Base-by-base conservation (phyloP, 2,113 vertebrate species). In the Zosterops japonicus region DNA sequence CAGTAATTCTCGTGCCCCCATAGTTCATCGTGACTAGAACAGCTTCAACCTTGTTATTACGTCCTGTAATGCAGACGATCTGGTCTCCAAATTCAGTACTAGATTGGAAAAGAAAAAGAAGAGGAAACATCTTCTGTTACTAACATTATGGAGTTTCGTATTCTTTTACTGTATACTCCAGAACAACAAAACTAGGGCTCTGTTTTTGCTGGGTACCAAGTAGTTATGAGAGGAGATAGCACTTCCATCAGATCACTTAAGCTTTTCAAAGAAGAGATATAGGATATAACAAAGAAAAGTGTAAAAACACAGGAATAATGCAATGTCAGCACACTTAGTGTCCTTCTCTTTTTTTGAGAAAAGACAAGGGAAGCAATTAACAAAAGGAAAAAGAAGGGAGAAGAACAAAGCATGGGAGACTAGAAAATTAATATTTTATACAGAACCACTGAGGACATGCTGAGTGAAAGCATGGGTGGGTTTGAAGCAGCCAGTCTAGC, bases 31-130 rank as follows among this genome's bases (percentile, higher is more conserved):
- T 97, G 77, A 99, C 97, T 1, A 0, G 1, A 69, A 95, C 94
- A 74, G 42, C 9, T 20, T 94, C 97, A 56, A 87, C 80, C 17
- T 85, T 56, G 10, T 31, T 78, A 67, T 98, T 98, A 46, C 47
- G 81, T 71, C 99, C 98, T 1, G 98, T 99, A 96, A 97, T 53
- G 52, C 99, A 99, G 72, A 98, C 89, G 4, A 99, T 99, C 53
- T 95, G 7, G 0, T 65, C 44, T 68, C 98, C 98, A 70, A 99
- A 99, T 20, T 95, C 79, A 14, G 97, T 96, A 47, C 99, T 99
- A 96, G 22, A 72, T 87, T 59, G 27, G 23, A 84, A 22, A 83
- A 70, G 23, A 83, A 85, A 87, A 65, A 76, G 13, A 67, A 76
- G 31, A 92, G 24, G 68, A 90, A 96, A 93, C 22, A 67, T 24